These are phyloP conservation scores for Panopea generosa DNA, from an alignment of 2,888 invertebrate genomes.

Conservation along the genomic window DNA sequence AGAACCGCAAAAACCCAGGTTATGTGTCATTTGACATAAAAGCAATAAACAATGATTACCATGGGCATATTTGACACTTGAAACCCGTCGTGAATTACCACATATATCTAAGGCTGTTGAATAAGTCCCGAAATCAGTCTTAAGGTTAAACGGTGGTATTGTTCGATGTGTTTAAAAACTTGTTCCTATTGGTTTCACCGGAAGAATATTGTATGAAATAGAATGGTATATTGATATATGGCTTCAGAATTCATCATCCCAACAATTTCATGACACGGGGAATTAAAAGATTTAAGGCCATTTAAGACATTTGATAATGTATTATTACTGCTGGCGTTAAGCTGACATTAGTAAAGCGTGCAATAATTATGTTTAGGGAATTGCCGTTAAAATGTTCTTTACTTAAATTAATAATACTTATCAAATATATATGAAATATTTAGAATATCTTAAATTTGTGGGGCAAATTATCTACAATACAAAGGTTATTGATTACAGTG, in stretches of 20 bases:
- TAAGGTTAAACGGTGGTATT: conserved; percentile 34
- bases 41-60: conserved; percentile 1
- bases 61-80: conserved; percentile 14
- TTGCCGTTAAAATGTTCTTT: too few species aligned
- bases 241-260: conserved; percentile 7
- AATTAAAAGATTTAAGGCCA: conserved; percentile 18
- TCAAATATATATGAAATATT: too few species aligned
- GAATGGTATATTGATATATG: conserved; percentile 21
- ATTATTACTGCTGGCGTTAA: conserved; percentile 11
- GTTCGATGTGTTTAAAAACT: conserved; percentile 30
- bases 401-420: too few species aligned
- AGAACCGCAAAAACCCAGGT: too few species aligned
- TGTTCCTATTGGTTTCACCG: conserved; percentile 13
- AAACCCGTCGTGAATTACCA: conserved; percentile 24
- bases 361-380: too few species aligned
- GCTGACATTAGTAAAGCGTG: too few species aligned
- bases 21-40: conserved; percentile 9
- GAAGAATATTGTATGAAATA: conserved; percentile 24
- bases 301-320: conserved; percentile 12
- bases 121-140: conserved; percentile 32
- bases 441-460: too few species aligned
- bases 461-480: too few species aligned
- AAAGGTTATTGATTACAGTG: too few species aligned
- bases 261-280: conserved; percentile 22
- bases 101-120: conserved; percentile 18